phyloP scores from a whole-genome alignment of 2,797 vertebrate species.

The Paramormyrops hopkinsi region DNA sequence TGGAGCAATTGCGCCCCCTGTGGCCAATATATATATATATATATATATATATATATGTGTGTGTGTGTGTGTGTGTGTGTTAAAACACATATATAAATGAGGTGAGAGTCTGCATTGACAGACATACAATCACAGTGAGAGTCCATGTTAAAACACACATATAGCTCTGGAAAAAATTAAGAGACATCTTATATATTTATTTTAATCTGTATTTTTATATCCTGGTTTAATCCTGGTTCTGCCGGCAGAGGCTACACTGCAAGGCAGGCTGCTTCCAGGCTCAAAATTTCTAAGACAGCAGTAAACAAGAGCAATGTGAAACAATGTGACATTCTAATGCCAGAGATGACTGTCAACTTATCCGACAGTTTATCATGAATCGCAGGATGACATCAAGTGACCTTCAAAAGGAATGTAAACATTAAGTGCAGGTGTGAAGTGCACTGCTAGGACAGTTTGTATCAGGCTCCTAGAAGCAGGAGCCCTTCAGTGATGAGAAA shows the following conservation, averaged over 20 bases:
- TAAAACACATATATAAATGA: not conserved
- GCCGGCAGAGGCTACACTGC: not conserved
- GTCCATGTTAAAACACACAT: not conserved
- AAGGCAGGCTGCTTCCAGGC: not conserved
- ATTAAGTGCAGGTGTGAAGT: too few species aligned
- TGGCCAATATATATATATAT: not conserved
- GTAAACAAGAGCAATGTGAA: too few species aligned
- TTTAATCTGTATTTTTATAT: not conserved
- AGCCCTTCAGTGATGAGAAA: too few species aligned
- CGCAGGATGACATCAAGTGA: too few species aligned
- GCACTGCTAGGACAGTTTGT: too few species aligned
- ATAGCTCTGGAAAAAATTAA: not conserved
- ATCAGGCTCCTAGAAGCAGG: too few species aligned
- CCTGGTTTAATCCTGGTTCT: not conserved
- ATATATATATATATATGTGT: too few species aligned
- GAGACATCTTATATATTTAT: not conserved
- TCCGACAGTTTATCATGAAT: too few species aligned
- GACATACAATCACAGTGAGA: not conserved
- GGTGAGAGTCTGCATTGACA: not conserved
- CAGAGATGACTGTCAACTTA: too few species aligned
- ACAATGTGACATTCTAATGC: too few species aligned
- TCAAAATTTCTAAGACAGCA: not conserved
- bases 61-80: not conserved
- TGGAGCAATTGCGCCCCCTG: too few species aligned
- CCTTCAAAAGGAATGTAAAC: too few species aligned